Conservation (phyloP, 2,113 vertebrate genomes). For the Marmota flaviventris region DNA sequence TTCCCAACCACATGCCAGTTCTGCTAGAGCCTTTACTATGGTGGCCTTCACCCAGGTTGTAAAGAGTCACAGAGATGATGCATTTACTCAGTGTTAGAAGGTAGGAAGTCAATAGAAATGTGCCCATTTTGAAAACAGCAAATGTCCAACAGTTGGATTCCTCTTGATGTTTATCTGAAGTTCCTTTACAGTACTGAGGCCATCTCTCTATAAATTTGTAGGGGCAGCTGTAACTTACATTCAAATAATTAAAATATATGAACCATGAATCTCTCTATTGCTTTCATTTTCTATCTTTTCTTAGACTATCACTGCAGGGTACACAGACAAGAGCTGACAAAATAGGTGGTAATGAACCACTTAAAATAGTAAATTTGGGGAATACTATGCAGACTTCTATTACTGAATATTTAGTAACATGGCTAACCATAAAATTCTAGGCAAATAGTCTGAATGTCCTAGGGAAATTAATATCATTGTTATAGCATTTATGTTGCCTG, state of each 20-base stretch:
- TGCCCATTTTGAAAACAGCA: background rate
- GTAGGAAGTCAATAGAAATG: background rate
- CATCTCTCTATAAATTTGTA: slow-evolving; percentile 50
- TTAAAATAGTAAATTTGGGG: slow-evolving; percentile 55
- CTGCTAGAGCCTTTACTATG: background rate
- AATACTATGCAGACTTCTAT: background rate
- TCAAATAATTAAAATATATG: slow-evolving; percentile 76
- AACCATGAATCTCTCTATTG: slow-evolving; percentile 56
- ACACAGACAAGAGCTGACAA: slow-evolving; percentile 55
- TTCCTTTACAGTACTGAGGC: slow-evolving; percentile 3
- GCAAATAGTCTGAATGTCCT: slow-evolving; percentile 66
- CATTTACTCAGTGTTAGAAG: background rate
- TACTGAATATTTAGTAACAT: slow-evolving; percentile 57
- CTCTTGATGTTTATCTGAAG: background rate
- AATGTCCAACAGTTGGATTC: background rate
- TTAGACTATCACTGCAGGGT: slow-evolving; percentile 60
- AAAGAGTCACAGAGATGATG: background rate
- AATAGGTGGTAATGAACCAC: slow-evolving; percentile 65
- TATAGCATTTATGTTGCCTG: slow-evolving; percentile 28
- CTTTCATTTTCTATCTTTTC: slow-evolving; percentile 70
- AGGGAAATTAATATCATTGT: slow-evolving; percentile 68
- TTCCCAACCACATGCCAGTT: background rate
- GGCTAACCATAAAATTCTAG: slow-evolving; percentile 65
- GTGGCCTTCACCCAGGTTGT: background rate
- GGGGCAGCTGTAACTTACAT: slow-evolving; percentile 62